A percentile compares a stretch with the other conserved stretches of the same genome.
phyloP scores from a whole-genome alignment of 2,797 vertebrate species.

The Champsocephalus esox region DNA sequence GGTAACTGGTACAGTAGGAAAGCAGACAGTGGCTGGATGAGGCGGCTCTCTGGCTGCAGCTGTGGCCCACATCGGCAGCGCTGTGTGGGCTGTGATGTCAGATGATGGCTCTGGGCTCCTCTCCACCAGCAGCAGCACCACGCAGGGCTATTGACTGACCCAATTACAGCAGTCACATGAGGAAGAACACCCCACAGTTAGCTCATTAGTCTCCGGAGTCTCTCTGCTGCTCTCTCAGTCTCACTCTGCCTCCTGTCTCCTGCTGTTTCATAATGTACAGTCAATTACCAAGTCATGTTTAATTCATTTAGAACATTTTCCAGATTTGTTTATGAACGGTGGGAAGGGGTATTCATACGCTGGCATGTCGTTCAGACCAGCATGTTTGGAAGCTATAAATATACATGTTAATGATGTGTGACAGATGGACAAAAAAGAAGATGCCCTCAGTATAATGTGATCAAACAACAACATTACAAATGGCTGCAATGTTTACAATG shows the following conservation, averaged over 20 bases:
- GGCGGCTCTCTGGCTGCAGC: constrained; percentile 18
- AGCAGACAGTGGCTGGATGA: constrained; percentile 15
- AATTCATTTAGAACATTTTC: constrained; percentile 57
- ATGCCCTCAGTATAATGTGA: not conserved
- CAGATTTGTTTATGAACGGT: constrained; percentile 10
- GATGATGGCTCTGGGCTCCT: constrained; percentile 50
- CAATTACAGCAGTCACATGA: constrained; percentile 75
- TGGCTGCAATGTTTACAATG: not conserved
- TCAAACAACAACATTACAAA: not conserved
- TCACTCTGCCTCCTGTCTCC: constrained; percentile 42
- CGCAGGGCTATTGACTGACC: constrained; percentile 74
- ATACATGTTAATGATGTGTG: not conserved
- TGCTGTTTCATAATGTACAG: constrained; percentile 63
- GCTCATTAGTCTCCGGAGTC: constrained; percentile 74
- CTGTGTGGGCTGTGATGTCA: constrained; percentile 23
- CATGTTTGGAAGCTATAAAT: constrained; percentile 1
- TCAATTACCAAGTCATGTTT: constrained; percentile 69
- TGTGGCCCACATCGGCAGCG: not conserved
- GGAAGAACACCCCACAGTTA: constrained; percentile 64
- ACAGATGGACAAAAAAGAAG: not conserved
- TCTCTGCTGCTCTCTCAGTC: constrained; percentile 43
- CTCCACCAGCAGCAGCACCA: constrained; percentile 40
- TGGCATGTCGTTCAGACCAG: not conserved
- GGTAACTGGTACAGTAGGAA: constrained; percentile 1
- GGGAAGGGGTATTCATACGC: not conserved